A percentile compares a stretch with the other conserved stretches of the same genome.
phyloP scores from a whole-genome alignment of 2,113 vertebrate genomes.

The Hylia prasina region DNA sequence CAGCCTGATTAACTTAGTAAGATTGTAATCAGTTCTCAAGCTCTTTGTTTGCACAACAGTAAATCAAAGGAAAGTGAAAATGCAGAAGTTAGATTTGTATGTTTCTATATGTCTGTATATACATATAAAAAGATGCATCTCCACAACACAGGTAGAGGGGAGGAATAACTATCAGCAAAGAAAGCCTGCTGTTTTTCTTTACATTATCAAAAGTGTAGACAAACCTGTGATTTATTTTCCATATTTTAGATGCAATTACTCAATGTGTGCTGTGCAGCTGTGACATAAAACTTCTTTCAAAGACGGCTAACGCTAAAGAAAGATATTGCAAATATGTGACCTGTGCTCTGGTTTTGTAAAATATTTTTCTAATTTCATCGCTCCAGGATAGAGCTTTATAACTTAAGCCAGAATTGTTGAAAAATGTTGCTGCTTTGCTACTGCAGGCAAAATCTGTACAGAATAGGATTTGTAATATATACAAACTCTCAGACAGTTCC shows the following conservation, averaged over 20 bases:
- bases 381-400: constrained; percentile 19
- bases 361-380: constrained; percentile 27
- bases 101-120: neutral
- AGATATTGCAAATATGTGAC: neutral
- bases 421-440: constrained; percentile 40
- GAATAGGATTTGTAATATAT: constrained; percentile 55
- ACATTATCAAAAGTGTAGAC: neutral
- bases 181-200: neutral
- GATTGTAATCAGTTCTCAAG: constrained; percentile 37
- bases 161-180: neutral
- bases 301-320: neutral
- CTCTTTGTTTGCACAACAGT: constrained; percentile 43
- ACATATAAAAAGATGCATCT: neutral
- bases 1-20: constrained; percentile 10
- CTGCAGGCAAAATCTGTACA: constrained; percentile 40
- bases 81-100: constrained; percentile 1
- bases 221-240: constrained; percentile 22
- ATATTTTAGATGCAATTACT: neutral
- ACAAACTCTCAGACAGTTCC: constrained; percentile 54
- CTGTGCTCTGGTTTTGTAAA: constrained; percentile 16
- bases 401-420: constrained; percentile 35
- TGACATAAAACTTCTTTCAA: constrained; percentile 41
- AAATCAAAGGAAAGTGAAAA: constrained; percentile 49
- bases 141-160: neutral
- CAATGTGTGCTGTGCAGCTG: constrained; percentile 44